Evolutionary conservation across 1,140 invertebrate species (phyloP), one percentile per base, ranked within the genome.

Genomic region (Tribolium madens): DNA sequence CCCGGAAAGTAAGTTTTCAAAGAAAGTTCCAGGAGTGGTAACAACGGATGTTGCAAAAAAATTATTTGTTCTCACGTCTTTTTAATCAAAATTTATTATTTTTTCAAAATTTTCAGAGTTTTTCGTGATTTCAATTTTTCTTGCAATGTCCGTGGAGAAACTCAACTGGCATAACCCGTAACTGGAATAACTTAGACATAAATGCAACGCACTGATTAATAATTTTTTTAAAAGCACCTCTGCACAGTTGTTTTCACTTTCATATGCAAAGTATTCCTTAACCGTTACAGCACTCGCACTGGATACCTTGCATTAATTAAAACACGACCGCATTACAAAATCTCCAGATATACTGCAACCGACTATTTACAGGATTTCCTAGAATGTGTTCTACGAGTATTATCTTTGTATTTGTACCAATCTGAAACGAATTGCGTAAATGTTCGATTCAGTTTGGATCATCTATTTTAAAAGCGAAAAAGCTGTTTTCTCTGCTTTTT

Each of bases 1-100:
- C 90, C 18, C 87, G 90, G 82, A 91, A 92, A 89, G 91, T 91
- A 87, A 86, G 81, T 78, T n/a, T 13, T 13, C 7, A 0, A 5
- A 1, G n/a, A n/a, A 1, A 31, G 2, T 31, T 21, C 15, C 17
- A 26, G 17, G 17, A 18, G 10, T 42, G 26, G 21, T 64, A 12
- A 26, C 26, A 26, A 14, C 26, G 57, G 57, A 64, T 12, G 31
- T 64, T 12, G 57, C 57, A 33, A 12, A 13, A 64, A n/a, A n/a
- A n/a, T n/a, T n/a, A n/a, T n/a, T n/a, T n/a, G n/a, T n/a, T n/a
- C n/a, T n/a, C n/a, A n/a, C n/a, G n/a, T n/a, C n/a, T n/a, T n/a
- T n/a, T n/a, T n/a, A n/a, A n/a, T n/a, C n/a, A n/a, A n/a, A n/a
- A n/a, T n/a, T n/a, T n/a, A 60, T 26, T 26, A 0, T 26, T 26